A percentile compares a stretch with the other conserved stretches of the same genome.
Evolutionary conservation across 2,113 vertebrate genomes (phyloP).

Genomic region (Procavia capensis): DNA sequence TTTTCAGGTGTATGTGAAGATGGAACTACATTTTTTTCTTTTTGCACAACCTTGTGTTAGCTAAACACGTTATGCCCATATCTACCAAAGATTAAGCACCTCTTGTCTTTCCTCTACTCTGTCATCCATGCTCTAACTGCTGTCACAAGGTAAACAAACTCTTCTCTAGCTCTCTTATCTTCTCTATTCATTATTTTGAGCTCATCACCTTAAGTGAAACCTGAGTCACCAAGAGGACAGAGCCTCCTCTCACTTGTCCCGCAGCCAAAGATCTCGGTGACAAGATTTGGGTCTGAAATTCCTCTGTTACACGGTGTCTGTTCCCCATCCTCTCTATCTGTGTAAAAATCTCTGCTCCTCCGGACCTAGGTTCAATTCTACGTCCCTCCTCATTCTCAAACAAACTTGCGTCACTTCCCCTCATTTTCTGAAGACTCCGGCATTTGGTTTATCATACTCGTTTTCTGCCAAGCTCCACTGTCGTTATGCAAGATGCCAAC

Average conservation of each 20-base stretch:
- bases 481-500: neutral
- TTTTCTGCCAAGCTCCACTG: neutral
- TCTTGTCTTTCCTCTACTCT: neutral
- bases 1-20: neutral
- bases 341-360: neutral
- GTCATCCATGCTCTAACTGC: neutral
- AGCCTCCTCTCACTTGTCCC: rapidly evolving
- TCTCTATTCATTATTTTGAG: neutral
- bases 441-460: neutral
- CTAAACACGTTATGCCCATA: neutral
- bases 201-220: neutral
- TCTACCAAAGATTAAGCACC: neutral
- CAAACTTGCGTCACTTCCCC: neutral
- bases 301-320: neutral
- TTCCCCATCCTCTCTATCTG: neutral
- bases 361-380: neutral
- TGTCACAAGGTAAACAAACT: neutral
- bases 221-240: neutral
- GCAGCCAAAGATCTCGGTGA: too few relatives aligned
- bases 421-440: neutral
- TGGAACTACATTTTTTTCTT: neutral
- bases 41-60: neutral
- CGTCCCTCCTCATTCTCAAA: neutral
- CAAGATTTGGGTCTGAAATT: neutral
- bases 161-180: too few relatives aligned